Conservation (phyloP, 2,113 vertebrate species). For the Callopanchax toddi region DNA sequence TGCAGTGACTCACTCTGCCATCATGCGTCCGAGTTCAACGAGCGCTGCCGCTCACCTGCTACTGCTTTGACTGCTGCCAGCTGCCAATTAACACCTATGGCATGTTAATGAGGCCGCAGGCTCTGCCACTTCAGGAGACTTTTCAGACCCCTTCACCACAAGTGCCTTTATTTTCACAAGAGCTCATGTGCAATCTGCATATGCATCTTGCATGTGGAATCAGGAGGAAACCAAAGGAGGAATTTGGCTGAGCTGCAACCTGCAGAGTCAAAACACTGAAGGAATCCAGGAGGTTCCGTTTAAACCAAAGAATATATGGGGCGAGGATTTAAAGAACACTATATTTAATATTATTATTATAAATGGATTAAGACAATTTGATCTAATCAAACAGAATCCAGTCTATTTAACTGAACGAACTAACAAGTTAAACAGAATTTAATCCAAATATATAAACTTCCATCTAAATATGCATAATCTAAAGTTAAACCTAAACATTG, state of each 20-base stretch:
- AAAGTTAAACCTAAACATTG: too few species aligned
- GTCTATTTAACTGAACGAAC: too few species aligned
- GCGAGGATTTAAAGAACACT: too few species aligned
- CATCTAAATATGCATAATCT: too few species aligned
- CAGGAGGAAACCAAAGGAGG: conserved; percentile 42
- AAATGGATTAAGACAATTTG: too few species aligned
- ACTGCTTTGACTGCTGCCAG: conserved; percentile 71
- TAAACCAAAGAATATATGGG: conserved; percentile 16
- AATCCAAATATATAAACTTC: too few species aligned
- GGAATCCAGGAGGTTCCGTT: conserved; percentile 25
- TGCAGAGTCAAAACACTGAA: conserved; percentile 29
- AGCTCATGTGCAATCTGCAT: conserved; percentile 68
- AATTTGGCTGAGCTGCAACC: conserved; percentile 40
- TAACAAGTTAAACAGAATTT: too few species aligned
- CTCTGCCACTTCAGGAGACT: conserved; percentile 77
- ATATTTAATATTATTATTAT: too few species aligned
- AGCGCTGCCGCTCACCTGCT: conserved; percentile 73
- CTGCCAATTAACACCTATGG: conserved; percentile 82
- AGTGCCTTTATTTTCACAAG: conserved; percentile 72
- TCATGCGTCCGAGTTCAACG: conserved; percentile 63
- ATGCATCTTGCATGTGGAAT: conserved; percentile 57
- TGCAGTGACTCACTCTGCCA: conserved; percentile 56
- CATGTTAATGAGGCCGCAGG: conserved; percentile 79
- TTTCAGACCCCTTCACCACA: conserved; percentile 72
- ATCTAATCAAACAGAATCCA: too few species aligned